Evolutionary conservation across 2,888 invertebrate genomes (phyloP).

Genomic region (Drosophila mulleri): DNA sequence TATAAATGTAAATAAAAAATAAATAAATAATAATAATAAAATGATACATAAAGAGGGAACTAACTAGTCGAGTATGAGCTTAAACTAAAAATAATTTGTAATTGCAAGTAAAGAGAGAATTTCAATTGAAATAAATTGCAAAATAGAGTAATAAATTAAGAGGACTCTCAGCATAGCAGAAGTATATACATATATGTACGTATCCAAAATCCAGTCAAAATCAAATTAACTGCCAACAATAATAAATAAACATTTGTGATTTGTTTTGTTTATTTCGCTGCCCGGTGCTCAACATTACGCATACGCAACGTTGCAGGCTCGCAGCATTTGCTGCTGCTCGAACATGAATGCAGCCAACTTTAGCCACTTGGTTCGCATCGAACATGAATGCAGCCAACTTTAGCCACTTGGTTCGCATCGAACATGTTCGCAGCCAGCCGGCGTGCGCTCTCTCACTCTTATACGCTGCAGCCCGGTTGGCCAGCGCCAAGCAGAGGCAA

Average conservation of each 20-base stretch:
- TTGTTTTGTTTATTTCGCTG: background rate
- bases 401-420: background rate
- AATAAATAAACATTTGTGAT: background rate
- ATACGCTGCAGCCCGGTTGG: conserved; percentile 34
- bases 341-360: background rate
- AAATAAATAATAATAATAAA: too few relatives aligned
- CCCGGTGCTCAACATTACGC: conserved; percentile 28
- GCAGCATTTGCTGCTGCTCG: conserved; percentile 10
- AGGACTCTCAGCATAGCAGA: background rate
- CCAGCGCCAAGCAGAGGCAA: conserved; percentile 9
- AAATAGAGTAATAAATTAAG: too few relatives aligned
- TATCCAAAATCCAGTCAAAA: background rate
- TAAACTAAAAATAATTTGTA: too few relatives aligned
- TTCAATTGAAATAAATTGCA: too few relatives aligned
- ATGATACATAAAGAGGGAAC: too few relatives aligned
- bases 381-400: background rate
- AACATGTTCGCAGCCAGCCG: conserved; percentile 50
- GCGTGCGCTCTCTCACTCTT: conserved; percentile 30
- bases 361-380: too few relatives aligned
- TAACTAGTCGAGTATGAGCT: too few relatives aligned
- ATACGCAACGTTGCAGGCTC: conserved; percentile 44
- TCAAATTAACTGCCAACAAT: background rate
- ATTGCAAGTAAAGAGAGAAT: too few relatives aligned
- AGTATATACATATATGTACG: background rate
- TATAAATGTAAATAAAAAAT: too few relatives aligned